phyloP scores from a whole-genome alignment of 1,140 invertebrate genomes.

The Calephelis virginiensis region DNA sequence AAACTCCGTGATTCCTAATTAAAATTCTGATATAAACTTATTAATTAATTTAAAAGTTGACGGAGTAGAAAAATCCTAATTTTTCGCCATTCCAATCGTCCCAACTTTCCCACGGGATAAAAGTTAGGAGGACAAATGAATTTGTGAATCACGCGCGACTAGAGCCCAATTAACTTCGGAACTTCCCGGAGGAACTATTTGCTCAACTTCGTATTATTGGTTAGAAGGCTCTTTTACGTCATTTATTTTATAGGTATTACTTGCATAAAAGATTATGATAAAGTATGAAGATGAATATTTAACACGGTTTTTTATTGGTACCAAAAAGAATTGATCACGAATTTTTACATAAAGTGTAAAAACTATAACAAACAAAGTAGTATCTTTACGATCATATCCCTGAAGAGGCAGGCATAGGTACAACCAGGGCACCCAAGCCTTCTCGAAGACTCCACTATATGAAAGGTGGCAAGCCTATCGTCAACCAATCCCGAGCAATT shows the following conservation, averaged over 20 bases:
- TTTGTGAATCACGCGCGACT: conserved; percentile 15
- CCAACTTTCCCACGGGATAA: conserved; percentile 5
- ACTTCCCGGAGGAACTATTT: conserved; percentile 2
- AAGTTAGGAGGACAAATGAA: conserved; percentile 11
- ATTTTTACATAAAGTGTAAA: too few relatives aligned
- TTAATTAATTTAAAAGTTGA: conserved; percentile 17
- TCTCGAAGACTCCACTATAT: too few relatives aligned
- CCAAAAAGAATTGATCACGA: too few relatives aligned
- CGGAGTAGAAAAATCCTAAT: conserved; percentile 12
- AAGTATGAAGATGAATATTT: too few relatives aligned
- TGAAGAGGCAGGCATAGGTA: too few relatives aligned
- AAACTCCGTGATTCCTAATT: not conserved
- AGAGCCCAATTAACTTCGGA: conserved; percentile 3
- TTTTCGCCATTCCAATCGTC: conserved; percentile 1
- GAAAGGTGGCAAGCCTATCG: too few relatives aligned
- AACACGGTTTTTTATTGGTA: too few relatives aligned
- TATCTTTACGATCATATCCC: too few relatives aligned
- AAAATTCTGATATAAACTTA: not conserved
- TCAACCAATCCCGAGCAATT: too few relatives aligned
- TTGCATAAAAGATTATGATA: not conserved
- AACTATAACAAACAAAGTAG: too few relatives aligned
- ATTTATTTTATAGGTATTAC: not conserved
- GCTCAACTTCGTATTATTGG: conserved; percentile 23
- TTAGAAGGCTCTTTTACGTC: conserved; percentile 4
- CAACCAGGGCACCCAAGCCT: too few relatives aligned